Conservation (phyloP, 2,888 invertebrate species). For the Drosophila tanythrix region DNA sequence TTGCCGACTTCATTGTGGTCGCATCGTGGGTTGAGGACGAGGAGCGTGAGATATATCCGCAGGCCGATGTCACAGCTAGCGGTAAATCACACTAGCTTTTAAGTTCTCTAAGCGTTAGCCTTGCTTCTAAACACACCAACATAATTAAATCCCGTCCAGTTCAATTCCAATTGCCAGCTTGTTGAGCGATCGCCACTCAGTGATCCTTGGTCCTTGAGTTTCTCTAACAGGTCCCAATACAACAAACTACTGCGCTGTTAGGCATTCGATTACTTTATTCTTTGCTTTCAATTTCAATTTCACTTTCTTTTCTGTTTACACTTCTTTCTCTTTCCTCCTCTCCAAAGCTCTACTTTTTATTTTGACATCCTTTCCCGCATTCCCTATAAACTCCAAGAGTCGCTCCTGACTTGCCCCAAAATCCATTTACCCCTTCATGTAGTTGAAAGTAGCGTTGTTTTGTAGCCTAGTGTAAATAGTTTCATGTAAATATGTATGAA, state of each 20-base stretch:
- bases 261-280: slow-evolving; percentile 57
- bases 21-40: slow-evolving; percentile 94
- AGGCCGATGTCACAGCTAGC: slow-evolving; percentile 82
- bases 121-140: slow-evolving; percentile 33
- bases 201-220: slow-evolving; percentile 33
- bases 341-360: slow-evolving; percentile 33
- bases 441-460: slow-evolving; percentile 84
- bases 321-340: slow-evolving; percentile 25
- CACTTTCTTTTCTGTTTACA: slow-evolving; percentile 35
- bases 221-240: slow-evolving; percentile 40
- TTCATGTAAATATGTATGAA: slow-evolving; percentile 59
- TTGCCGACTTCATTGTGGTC: slow-evolving; percentile 94
- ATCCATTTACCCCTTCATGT: slow-evolving; percentile 86
- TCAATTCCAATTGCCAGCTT: slow-evolving; percentile 43
- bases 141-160: slow-evolving; percentile 35
- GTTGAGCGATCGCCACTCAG: slow-evolving; percentile 26
- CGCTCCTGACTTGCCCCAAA: slow-evolving; percentile 87
- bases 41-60: slow-evolving; percentile 86
- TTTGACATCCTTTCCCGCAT: slow-evolving; percentile 45
- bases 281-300: slow-evolving; percentile 46
- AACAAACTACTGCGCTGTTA: slow-evolving; percentile 60
- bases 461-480: slow-evolving; percentile 75
- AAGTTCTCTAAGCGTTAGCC: slow-evolving; percentile 85
- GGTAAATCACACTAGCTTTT: slow-evolving; percentile 64
- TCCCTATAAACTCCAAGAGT: slow-evolving; percentile 85